These are phyloP conservation scores for Kradibia gibbosae DNA, from an alignment of 1,140 invertebrate genomes.

Conservation along the genomic window DNA sequence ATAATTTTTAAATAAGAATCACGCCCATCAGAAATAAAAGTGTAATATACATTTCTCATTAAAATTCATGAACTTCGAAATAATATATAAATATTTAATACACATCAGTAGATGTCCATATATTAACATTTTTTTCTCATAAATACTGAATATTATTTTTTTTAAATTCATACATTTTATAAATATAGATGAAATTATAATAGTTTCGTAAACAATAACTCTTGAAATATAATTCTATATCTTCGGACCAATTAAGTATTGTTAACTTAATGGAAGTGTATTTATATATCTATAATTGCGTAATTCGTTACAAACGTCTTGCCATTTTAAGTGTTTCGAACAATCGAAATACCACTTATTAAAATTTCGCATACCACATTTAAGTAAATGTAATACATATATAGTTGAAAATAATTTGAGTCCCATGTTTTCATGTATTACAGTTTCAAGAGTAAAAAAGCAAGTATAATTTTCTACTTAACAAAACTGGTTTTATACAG, in stretches of 20 bases:
- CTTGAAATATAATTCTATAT: neutral
- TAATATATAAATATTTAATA: slow-evolving; percentile 39
- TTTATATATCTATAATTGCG: slow-evolving; percentile 1
- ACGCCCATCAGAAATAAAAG: slow-evolving; percentile 19
- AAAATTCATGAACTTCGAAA: slow-evolving; percentile 36
- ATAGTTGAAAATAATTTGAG: neutral
- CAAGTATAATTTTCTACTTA: neutral
- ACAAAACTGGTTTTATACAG: slow-evolving; percentile 25
- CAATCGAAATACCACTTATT: slow-evolving; percentile 4
- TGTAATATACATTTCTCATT: slow-evolving; percentile 11
- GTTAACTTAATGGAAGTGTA: neutral
- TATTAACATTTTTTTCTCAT: slow-evolving; percentile 28
- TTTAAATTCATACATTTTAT: neutral
- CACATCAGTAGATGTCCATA: neutral
- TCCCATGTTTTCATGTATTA: slow-evolving; percentile 4
- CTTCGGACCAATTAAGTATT: neutral
- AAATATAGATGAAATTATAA: neutral
- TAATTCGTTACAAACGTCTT: neutral
- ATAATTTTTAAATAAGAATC: slow-evolving; percentile 29
- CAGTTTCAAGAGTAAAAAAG: slow-evolving; percentile 22
- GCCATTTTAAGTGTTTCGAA: neutral
- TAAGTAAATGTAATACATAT: neutral
- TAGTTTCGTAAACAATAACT: neutral
- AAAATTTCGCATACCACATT: slow-evolving; percentile 6
- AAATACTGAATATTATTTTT: slow-evolving; percentile 9